These are phyloP conservation scores for Musca domestica DNA, from an alignment of 1,140 invertebrate genomes.

Conservation along the genomic window DNA sequence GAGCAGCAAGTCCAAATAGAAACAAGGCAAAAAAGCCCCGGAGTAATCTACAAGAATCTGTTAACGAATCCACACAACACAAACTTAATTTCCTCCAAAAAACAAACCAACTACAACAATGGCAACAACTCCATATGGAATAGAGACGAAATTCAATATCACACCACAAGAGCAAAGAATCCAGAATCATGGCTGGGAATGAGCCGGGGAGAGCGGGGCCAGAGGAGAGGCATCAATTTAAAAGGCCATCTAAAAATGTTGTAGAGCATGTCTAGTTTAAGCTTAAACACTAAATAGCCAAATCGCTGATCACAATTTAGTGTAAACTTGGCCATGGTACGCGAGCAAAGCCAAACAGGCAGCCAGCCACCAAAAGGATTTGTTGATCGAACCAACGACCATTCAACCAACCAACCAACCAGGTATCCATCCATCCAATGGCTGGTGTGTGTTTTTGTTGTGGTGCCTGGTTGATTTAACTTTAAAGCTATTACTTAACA, in stretches of 20 bases:
- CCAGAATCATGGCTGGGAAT: background rate
- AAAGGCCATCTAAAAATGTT: slow-evolving; percentile 22
- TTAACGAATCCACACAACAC: slow-evolving; percentile 12
- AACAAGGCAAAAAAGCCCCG: background rate
- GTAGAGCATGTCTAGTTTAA: slow-evolving; percentile 21
- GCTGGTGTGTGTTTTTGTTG: background rate
- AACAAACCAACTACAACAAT: background rate
- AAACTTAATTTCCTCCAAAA: slow-evolving; percentile 3
- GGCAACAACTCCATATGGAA: background rate
- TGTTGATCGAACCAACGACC: too few species aligned
- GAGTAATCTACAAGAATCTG: slow-evolving; percentile 17
- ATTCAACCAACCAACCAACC: too few species aligned
- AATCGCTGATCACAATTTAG: slow-evolving; percentile 19
- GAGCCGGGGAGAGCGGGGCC: too few species aligned
- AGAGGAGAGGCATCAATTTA: background rate
- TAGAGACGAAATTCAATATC: slow-evolving; percentile 10
- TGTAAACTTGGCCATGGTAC: too few species aligned
- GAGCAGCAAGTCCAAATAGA: too few species aligned
- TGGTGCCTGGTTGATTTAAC: slow-evolving; percentile 7
- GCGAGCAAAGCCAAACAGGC: too few species aligned
- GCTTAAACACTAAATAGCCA: slow-evolving; percentile 19
- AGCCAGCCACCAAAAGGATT: too few species aligned
- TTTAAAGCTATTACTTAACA: slow-evolving; percentile 22
- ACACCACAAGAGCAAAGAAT: slow-evolving; percentile 2
- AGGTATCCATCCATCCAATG: too few species aligned